phyloP scores from a whole-genome alignment of 1,140 invertebrate species.

The Neodiprion lecontei region DNA sequence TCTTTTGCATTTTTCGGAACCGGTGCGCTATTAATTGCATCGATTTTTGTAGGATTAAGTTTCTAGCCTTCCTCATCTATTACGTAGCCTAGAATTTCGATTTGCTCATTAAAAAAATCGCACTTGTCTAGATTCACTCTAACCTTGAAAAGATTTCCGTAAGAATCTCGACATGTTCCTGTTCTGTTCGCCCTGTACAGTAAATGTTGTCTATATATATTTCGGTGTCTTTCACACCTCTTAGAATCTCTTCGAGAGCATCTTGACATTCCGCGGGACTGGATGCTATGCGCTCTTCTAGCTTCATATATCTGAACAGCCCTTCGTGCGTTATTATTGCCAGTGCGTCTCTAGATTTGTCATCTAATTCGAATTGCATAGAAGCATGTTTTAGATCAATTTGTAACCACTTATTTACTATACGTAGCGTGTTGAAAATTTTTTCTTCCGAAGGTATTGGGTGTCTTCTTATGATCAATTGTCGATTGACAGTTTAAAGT shows the following conservation, averaged over 20 bases:
- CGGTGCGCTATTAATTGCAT: slow-evolving; percentile 28
- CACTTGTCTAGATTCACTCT: neutral
- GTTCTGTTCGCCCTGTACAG: neutral
- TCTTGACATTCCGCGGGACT: neutral
- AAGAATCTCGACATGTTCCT: neutral
- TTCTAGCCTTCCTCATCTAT: slow-evolving; percentile 11
- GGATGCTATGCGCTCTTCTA: slow-evolving; percentile 8
- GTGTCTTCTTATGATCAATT: slow-evolving; percentile 36
- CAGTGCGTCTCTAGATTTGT: slow-evolving; percentile 32
- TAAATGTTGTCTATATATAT: neutral
- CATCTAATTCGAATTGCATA: slow-evolving; percentile 38
- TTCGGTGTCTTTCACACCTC: slow-evolving; percentile 23
- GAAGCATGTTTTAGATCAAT: slow-evolving; percentile 45
- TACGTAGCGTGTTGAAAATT: slow-evolving; percentile 43
- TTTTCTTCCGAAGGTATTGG: slow-evolving; percentile 45
- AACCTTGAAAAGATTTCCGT: neutral
- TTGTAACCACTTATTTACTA: slow-evolving; percentile 41
- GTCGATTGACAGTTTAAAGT: slow-evolving; percentile 40
- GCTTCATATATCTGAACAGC: slow-evolving; percentile 7
- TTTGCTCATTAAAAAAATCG: neutral
- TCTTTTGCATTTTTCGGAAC: slow-evolving; percentile 37
- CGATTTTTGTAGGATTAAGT: neutral
- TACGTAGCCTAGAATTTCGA: slow-evolving; percentile 12
- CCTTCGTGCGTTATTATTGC: slow-evolving; percentile 21
- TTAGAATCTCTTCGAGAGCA: slow-evolving; percentile 43